These are phyloP conservation scores for Drosophila neocordata DNA, from an alignment of 1,140 invertebrate species.

Conservation along the genomic window DNA sequence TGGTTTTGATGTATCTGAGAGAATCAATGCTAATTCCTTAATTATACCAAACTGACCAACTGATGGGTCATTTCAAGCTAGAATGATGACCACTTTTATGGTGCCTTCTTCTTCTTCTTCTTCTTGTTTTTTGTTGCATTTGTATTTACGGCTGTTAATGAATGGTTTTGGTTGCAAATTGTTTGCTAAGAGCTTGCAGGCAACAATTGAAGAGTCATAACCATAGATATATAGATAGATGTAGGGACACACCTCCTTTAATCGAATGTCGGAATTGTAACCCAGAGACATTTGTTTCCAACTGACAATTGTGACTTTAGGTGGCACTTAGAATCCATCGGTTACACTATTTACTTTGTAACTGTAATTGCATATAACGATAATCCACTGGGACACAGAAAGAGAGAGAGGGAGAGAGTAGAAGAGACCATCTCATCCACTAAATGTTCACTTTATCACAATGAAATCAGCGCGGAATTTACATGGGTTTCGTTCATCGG, in stretches of 20 bases:
- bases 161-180: constrained; percentile 13
- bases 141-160: constrained; percentile 6
- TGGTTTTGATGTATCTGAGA: constrained; percentile 28
- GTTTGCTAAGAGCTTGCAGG: constrained; percentile 11
- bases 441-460: constrained; percentile 14
- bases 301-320: constrained; percentile 28
- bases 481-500: constrained; percentile 33
- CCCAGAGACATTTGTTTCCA: constrained; percentile 4
- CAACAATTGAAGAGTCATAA: neutral
- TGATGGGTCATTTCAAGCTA: constrained; percentile 4
- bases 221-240: neutral
- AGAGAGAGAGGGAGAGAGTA: no score
- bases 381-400: constrained; percentile 10
- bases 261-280: neutral
- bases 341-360: neutral
- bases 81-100: constrained; percentile 19
- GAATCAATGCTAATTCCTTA: constrained; percentile 41
- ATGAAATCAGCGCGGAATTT: constrained; percentile 31
- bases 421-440: neutral
- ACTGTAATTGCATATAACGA: neutral
- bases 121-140: neutral
- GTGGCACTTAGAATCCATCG: neutral
- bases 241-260: constrained; percentile 8
- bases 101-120: constrained; percentile 14
- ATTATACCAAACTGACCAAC: constrained; percentile 21